phyloP scores from a whole-genome alignment of 35 echinoderm and acorn worm genomes.

The Ptychodera flava region DNA sequence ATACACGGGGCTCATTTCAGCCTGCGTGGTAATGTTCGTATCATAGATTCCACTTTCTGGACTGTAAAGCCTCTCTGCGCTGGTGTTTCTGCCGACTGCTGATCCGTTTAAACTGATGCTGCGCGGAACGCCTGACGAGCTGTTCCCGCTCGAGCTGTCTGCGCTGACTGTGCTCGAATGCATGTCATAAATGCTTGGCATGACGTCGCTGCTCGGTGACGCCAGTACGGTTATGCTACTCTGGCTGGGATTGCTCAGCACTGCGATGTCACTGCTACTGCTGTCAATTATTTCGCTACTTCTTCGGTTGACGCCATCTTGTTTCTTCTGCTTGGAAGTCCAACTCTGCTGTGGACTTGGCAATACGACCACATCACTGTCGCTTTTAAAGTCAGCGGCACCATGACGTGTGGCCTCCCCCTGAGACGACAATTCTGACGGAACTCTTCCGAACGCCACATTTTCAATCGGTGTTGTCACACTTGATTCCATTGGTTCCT shows the following conservation, averaged over 20 bases:
- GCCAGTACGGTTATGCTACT: neutral
- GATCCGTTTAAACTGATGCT: neutral
- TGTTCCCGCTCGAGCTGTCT: neutral
- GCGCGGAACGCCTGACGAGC: neutral
- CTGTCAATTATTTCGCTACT: no score
- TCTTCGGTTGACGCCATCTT: neutral
- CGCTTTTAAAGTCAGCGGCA: neutral
- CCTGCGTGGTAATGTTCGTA: neutral
- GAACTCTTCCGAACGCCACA: neutral
- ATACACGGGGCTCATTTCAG: neutral
- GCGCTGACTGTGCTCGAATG: neutral
- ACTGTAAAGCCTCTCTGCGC: neutral
- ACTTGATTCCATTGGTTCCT: neutral
- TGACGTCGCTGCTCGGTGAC: neutral
- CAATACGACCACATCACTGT: neutral
- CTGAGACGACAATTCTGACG: neutral
- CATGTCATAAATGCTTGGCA: neutral
- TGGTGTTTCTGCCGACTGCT: neutral
- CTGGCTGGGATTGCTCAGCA: neutral
- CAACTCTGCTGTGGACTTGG: neutral
- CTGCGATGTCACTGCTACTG: neutral
- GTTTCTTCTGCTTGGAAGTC: neutral
- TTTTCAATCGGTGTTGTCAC: neutral
- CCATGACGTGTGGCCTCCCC: neutral
- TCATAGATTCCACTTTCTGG: neutral